phyloP scores from a whole-genome alignment of 35 echinoderm and acorn worm species.

The Eucidaris tribuloides region DNA sequence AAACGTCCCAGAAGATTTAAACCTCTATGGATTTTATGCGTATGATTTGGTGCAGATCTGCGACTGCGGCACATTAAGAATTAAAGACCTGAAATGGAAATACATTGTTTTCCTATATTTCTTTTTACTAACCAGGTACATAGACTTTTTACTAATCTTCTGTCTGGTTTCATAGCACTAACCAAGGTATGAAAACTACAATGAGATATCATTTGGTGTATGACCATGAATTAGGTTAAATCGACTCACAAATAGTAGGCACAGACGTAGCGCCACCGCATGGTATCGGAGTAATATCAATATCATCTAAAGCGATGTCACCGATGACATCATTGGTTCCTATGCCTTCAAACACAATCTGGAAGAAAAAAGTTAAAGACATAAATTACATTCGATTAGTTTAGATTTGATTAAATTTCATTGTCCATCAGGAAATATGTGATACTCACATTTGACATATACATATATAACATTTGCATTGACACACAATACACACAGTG shows the following conservation, averaged over 20 bases:
- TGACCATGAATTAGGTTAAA: neutral
- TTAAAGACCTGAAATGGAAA: neutral
- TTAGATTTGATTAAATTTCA: too few species aligned
- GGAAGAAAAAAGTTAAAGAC: too few species aligned
- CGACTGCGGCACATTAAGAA: too few species aligned
- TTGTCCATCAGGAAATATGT: too few species aligned
- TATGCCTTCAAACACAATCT: constrained; percentile 58
- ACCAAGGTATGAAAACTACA: neutral
- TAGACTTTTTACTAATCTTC: neutral
- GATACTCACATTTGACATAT: too few species aligned
- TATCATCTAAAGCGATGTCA: constrained; percentile 73
- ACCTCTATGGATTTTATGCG: too few species aligned
- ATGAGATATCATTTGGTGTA: neutral
- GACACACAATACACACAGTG: too few species aligned
- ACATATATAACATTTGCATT: too few species aligned
- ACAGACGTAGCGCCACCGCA: neutral
- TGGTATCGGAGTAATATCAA: constrained; percentile 19
- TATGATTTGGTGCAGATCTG: too few species aligned
- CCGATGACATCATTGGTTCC: neutral
- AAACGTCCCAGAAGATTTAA: too few species aligned
- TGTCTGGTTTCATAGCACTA: neutral
- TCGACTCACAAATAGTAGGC: neutral
- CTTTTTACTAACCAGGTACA: neutral
- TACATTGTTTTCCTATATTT: neutral
- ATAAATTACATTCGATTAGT: too few species aligned